Conservation (phyloP, 1,140 invertebrate species). For the Drosophila lacertosa region DNA sequence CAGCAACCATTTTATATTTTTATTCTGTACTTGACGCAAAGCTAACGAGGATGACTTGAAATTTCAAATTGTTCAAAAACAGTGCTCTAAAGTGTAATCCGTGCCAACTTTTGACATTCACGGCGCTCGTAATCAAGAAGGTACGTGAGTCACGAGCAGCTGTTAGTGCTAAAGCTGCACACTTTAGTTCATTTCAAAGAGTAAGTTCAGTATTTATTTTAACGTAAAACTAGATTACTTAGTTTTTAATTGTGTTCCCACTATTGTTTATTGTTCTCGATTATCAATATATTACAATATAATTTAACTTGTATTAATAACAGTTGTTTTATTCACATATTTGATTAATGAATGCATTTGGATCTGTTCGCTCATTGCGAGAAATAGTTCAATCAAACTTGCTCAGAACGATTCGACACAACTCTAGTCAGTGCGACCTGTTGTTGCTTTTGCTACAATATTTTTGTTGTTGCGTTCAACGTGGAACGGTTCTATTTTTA, state of each 20-base stretch:
- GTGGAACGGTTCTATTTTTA: constrained; percentile 74
- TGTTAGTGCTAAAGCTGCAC: constrained; percentile 4
- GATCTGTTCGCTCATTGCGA: no score
- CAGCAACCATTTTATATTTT: constrained; percentile 18
- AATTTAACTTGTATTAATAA: no score
- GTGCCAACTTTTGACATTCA: constrained; percentile 14
- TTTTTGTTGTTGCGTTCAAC: constrained; percentile 42
- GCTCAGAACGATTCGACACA: no score
- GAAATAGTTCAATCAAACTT: no score
- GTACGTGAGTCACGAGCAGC: constrained; percentile 40
- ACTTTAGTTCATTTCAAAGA: no score
- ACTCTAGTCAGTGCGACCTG: constrained; percentile 29
- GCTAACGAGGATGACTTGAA: constrained; percentile 59
- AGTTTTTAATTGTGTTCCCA: no score
- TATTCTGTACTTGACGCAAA: background rate
- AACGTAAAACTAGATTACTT: no score
- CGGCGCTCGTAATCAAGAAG: background rate
- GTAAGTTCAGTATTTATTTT: no score
- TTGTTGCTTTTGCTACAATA: constrained; percentile 51
- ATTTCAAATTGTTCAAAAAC: constrained; percentile 45
- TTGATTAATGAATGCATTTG: no score
- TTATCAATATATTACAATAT: no score
- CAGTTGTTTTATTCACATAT: no score
- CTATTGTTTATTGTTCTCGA: no score
- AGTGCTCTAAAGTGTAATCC: constrained; percentile 2